Percentiles rank a stretch among this genome's conserved stretches.
These are phyloP conservation scores for Eristalis arbustorum DNA, from an alignment of 2,888 invertebrate genomes.

Conservation along the genomic window DNA sequence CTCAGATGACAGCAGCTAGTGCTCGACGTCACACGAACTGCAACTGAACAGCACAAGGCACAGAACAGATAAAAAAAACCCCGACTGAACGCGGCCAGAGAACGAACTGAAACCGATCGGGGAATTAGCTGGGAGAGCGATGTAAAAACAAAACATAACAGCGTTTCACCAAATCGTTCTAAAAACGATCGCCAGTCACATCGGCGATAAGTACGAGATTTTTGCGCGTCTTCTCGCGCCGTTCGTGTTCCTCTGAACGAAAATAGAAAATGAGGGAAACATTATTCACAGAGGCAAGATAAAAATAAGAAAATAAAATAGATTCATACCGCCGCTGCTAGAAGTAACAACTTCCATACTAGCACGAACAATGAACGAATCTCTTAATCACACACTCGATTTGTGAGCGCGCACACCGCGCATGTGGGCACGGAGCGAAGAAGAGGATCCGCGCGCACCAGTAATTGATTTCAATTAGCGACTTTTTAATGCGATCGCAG, in stretches of 20 bases:
- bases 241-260: conserved; percentile 23
- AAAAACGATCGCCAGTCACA: conserved; percentile 12
- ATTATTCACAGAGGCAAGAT: conserved; percentile 51
- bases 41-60: background rate
- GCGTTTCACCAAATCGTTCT: conserved; percentile 47
- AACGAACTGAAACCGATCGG: conserved; percentile 20
- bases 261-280: conserved; percentile 68
- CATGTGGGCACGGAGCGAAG: background rate
- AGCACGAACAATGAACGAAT: background rate
- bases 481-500: conserved; percentile 27
- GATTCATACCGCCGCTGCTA: conserved; percentile 24
- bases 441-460: background rate
- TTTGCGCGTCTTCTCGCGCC: background rate
- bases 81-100: background rate
- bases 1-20: background rate
- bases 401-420: background rate
- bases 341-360: conserved; percentile 40
- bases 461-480: conserved; percentile 62
- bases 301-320: conserved; percentile 26
- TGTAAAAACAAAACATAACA: conserved; percentile 17
- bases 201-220: conserved; percentile 55
- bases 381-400: background rate
- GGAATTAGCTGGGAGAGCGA: background rate
- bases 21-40: background rate
- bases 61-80: background rate